Conservation (phyloP, 2,888 invertebrate species). For the Meiosimyza decipiens region DNA sequence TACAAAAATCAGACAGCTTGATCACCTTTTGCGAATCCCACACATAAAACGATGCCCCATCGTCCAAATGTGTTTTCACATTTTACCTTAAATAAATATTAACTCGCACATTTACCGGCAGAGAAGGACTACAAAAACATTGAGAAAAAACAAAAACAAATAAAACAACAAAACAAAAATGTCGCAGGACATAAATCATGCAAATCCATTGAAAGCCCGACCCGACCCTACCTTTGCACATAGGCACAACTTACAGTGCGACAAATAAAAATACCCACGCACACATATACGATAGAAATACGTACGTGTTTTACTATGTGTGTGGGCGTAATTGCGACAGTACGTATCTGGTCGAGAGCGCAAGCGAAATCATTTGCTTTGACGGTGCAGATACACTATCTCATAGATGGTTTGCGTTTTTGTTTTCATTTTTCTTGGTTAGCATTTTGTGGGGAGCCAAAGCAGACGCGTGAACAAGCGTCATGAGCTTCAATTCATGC, state of each 20-base stretch:
- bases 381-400: not conserved
- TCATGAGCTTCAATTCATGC: not conserved
- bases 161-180: not conserved
- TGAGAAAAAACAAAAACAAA: too few species aligned
- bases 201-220: not conserved
- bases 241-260: not conserved
- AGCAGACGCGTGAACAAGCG: too few species aligned
- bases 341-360: not conserved
- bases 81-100: too few species aligned
- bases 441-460: too few species aligned
- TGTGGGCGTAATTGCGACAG: not conserved
- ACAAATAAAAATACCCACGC: not conserved
- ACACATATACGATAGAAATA: not conserved
- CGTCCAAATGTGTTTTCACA: too few species aligned
- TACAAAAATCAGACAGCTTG: too few species aligned
- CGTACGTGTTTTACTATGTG: not conserved
- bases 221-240: not conserved
- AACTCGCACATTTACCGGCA: too few species aligned
- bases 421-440: too few species aligned
- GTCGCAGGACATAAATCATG: conserved; percentile 36
- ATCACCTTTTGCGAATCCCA: too few species aligned
- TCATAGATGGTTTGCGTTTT: not conserved
- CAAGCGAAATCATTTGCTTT: not conserved
- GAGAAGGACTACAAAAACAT: too few species aligned
- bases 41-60: too few species aligned